Percentiles rank a stretch among this genome's conserved stretches.
phyloP scores from a whole-genome alignment of 2,888 invertebrate species.

The Drosophila merina region DNA sequence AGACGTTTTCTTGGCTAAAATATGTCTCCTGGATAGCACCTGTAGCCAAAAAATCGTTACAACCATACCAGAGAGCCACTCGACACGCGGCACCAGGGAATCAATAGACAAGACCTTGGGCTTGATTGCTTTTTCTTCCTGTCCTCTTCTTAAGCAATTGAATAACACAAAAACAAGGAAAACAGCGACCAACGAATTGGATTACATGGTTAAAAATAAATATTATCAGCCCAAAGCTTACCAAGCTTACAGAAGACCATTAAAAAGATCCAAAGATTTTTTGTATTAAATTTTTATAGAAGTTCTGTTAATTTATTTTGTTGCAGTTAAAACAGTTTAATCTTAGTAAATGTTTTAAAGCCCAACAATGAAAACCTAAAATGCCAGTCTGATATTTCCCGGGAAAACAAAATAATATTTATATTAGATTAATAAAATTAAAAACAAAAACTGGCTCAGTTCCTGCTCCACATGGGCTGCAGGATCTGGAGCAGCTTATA shows the following conservation, averaged over 20 bases:
- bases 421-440: conserved; percentile 30
- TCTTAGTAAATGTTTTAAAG: conserved; percentile 46
- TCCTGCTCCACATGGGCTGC: conserved; percentile 7
- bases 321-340: conserved; percentile 61
- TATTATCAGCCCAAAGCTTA: neutral
- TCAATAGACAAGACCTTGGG: conserved; percentile 41
- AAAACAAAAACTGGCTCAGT: conserved; percentile 41
- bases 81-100: conserved; percentile 33
- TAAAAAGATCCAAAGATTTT: neutral
- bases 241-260: neutral
- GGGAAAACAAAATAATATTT: conserved; percentile 23
- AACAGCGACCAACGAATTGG: conserved; percentile 11
- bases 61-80: neutral
- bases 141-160: conserved; percentile 3
- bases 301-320: conserved; percentile 58
- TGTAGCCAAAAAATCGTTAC: neutral
- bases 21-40: neutral
- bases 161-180: conserved; percentile 1
- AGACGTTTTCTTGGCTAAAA: neutral
- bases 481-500: conserved; percentile 3
- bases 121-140: conserved; percentile 31
- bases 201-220: conserved; percentile 27
- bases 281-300: conserved; percentile 19
- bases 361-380: conserved; percentile 68
- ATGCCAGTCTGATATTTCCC: conserved; percentile 50